A percentile compares a stretch with the other conserved stretches of the same genome.
Conservation (phyloP, 2,113 vertebrate genomes). For the Carassius gibelio region DNA sequence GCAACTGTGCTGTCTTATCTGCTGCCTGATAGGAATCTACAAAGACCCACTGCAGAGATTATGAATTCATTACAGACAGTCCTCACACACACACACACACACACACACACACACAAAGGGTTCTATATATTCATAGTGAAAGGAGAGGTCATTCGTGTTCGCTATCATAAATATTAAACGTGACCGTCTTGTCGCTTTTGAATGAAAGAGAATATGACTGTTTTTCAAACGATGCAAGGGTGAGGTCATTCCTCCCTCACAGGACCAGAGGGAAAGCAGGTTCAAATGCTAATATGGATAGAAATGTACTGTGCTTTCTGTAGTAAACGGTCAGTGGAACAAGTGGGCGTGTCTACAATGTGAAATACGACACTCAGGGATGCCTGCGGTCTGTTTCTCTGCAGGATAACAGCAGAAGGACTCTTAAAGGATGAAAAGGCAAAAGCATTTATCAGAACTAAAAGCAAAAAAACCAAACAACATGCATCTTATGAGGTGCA, state of each 20-base stretch:
- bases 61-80: slow-evolving; percentile 76
- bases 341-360: not conserved
- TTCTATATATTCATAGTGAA: not conserved
- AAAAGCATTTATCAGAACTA: not conserved
- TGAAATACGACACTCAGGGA: slow-evolving; percentile 19
- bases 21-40: slow-evolving; percentile 75
- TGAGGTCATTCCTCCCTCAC: not conserved
- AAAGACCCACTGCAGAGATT: slow-evolving; percentile 73
- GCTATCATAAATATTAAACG: slow-evolving; percentile 32
- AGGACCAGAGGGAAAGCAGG: not conserved
- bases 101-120: not conserved
- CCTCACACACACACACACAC: slow-evolving; percentile 38
- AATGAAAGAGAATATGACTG: not conserved
- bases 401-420: not conserved
- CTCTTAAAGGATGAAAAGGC: not conserved
- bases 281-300: not conserved
- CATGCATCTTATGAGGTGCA: not conserved
- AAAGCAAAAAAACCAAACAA: not conserved
- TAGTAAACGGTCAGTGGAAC: not conserved
- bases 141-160: slow-evolving; percentile 3
- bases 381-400: not conserved
- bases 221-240: slow-evolving; percentile 27
- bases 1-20: slow-evolving; percentile 72
- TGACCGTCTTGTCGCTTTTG: not conserved
- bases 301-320: not conserved